Percentiles rank a stretch among this genome's conserved stretches.
phyloP scores from a whole-genome alignment of 2,797 vertebrate genomes.

The Phrynocephalus vlangalii region DNA sequence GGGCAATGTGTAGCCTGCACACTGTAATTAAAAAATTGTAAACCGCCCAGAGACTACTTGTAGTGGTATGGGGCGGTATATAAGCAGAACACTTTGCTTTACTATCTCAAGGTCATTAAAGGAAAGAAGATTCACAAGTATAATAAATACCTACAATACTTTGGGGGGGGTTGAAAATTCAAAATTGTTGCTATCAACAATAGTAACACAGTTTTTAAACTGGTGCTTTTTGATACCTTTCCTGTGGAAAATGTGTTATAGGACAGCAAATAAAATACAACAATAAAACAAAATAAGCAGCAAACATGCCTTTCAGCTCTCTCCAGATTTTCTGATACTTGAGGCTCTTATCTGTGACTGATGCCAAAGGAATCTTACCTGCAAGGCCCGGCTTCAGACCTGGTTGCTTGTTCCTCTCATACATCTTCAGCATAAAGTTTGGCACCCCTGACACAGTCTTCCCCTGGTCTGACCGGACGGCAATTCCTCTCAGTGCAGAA shows the following conservation, averaged over 20 bases:
- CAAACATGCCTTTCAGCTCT: too few species aligned
- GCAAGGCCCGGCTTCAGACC: conserved; percentile 93
- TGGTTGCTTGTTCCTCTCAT: conserved; percentile 95
- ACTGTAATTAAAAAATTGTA: too few species aligned
- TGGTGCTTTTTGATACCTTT: neutral
- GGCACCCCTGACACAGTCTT: conserved; percentile 90
- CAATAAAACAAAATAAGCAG: neutral
- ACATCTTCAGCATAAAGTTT: conserved; percentile 90
- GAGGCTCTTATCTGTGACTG: neutral
- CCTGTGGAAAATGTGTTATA: neutral
- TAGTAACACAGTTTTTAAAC: neutral
- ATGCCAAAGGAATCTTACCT: conserved; percentile 75
- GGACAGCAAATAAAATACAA: neutral
- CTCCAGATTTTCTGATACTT: neutral
- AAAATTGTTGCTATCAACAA: neutral
- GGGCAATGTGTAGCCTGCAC: too few species aligned
- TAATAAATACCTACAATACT: neutral
- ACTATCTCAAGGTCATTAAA: neutral
- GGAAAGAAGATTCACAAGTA: neutral
- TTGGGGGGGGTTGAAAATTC: neutral
- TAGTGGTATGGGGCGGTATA: too few species aligned
- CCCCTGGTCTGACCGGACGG: conserved; percentile 84
- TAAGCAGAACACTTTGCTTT: too few species aligned
- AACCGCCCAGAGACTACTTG: too few species aligned
- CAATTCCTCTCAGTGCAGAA: conserved; percentile 84